These are phyloP conservation scores for Deroplatys truncata DNA, from an alignment of 2,888 invertebrate species.

Conservation along the genomic window DNA sequence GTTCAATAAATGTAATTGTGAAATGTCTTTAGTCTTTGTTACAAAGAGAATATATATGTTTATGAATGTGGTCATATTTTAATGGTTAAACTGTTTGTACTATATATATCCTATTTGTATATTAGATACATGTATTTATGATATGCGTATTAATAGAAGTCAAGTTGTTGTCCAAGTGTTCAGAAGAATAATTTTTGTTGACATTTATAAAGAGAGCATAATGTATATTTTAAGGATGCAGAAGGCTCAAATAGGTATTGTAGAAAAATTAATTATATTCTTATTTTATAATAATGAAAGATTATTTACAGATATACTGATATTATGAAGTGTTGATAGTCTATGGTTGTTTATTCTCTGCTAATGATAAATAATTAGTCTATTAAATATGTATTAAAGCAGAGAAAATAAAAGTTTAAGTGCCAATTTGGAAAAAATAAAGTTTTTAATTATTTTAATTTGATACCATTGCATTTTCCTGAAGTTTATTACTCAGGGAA, in stretches of 20 bases:
- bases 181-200: neutral
- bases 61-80: neutral
- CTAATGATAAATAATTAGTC: neutral
- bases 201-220: neutral
- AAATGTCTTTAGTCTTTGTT: neutral
- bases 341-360: neutral
- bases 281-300: neutral
- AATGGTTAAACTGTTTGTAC: conserved; percentile 1
- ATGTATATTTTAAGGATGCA: neutral
- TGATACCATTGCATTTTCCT: neutral
- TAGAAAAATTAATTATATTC: neutral
- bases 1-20: neutral
- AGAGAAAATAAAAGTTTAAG: neutral
- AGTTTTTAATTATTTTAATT: neutral
- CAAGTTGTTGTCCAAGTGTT: neutral
- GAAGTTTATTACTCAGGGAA: no score
- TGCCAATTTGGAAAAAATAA: neutral
- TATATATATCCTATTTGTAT: conserved; percentile 3
- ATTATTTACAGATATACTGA: neutral
- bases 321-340: neutral
- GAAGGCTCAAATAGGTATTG: neutral
- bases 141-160: neutral
- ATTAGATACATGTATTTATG: conserved; percentile 10
- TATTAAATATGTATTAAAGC: neutral
- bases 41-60: neutral